Base-by-base conservation (phyloP, 2,888 invertebrate species). In the Leptinotarsa peninsularis region DNA sequence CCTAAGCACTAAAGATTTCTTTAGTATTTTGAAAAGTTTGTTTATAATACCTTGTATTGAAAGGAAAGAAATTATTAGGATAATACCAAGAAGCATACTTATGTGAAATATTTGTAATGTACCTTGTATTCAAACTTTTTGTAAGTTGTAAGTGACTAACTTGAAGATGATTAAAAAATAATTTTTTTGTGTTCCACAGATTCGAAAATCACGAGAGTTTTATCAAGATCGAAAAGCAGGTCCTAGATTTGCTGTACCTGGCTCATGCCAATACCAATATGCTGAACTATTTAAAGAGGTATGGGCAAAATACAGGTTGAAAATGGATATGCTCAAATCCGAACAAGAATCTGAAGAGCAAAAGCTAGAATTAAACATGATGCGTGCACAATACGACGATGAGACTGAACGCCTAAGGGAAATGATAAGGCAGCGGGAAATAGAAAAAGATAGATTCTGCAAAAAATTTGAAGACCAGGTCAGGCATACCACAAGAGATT, bases 251-350 rank as follows among this genome's bases (percentile, higher is more conserved):
- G 97, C 98, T 0, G 93, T 94, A 74, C 88, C 91, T 0, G 94
- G 93, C 71, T 94, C 95, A 76, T 98, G 99, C 88, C 98, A 99
- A 87, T 96, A 94, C 86, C 97, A 98, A 84, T 98, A 98, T 89
- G 98, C 84, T n/a, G 63, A 74, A 66, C 72, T 72, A n/a, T 77
- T 70, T 68, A 72, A 66, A 50, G 72, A 77, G 5, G 27, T 77
- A 18, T 74, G 74, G 74, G 54, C 69, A 4, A 71, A 54, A 23
- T 74, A 70, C 54, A 52, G 43, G 4, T 54, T 67, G 33, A 77
- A 74, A 66, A 43, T 69, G 4, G 60, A 60, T 7, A 72, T 58
- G 74, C 66, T 77, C n/a, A 77, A 69, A 63, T 58, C 63, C 4
- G 66, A 77, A 49, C 74, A 70, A 33, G 66, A 74, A 49, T 58